Evolutionary conservation across 92 coral and sea anemone genomes (phyloP).

Genomic region (Muricea muricata): DNA sequence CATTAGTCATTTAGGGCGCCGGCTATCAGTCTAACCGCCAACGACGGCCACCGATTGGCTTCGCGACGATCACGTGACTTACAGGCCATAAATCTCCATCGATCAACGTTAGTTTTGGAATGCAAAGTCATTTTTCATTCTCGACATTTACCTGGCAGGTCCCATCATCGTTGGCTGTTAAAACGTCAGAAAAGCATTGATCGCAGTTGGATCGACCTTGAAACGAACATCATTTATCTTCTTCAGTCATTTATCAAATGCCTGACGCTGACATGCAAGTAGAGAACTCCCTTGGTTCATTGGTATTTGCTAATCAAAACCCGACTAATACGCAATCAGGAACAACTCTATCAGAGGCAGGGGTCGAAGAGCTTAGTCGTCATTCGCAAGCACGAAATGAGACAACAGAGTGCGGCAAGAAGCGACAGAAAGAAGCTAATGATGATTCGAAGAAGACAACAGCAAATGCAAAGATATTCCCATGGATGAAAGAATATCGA

Average conservation of each 20-base stretch:
- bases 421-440: background rate
- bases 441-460: constrained; percentile 8
- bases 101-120: constrained; percentile 50
- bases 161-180: constrained; percentile 48
- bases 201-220: constrained; percentile 39
- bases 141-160: constrained; percentile 46
- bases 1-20: constrained; percentile 46
- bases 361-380: background rate
- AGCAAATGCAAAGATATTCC: constrained; percentile 46
- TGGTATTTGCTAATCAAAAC: constrained; percentile 43
- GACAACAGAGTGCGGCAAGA: constrained; percentile 32
- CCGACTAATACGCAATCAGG: constrained; percentile 32
- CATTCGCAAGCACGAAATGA: background rate
- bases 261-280: constrained; percentile 52
- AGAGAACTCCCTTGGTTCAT: constrained; percentile 52
- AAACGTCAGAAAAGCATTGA: constrained; percentile 42
- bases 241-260: constrained; percentile 54
- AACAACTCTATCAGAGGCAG: background rate
- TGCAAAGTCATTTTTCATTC: constrained; percentile 48
- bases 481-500: constrained; percentile 99
- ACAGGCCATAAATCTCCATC: constrained; percentile 51
- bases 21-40: constrained; percentile 33
- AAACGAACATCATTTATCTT: constrained; percentile 42
- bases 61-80: constrained; percentile 10
- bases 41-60: constrained; percentile 30